Conservation (phyloP, 2,888 invertebrate species). For the Mimachlamys varia region DNA sequence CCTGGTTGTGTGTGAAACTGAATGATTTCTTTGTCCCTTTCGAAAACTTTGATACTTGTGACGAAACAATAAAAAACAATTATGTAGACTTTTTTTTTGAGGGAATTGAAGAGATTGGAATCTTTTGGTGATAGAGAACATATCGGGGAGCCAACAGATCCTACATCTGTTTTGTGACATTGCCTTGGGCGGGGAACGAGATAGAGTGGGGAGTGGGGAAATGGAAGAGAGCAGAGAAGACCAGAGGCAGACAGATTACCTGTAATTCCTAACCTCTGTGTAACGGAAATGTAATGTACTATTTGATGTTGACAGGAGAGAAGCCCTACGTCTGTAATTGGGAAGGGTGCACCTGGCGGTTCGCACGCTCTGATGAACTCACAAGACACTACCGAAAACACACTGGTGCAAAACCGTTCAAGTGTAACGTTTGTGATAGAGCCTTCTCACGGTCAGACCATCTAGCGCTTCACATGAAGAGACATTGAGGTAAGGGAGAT, state of each 20-base stretch:
- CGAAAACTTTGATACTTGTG: neutral
- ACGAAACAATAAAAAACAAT: neutral
- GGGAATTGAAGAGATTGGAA: neutral
- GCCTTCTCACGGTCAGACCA: slow-evolving; percentile 87
- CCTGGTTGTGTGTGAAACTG: too few species aligned
- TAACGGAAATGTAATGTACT: slow-evolving; percentile 10
- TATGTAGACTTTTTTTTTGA: neutral
- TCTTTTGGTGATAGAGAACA: neutral
- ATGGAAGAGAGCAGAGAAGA: neutral
- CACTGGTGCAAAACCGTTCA: slow-evolving; percentile 85
- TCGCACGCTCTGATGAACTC: slow-evolving; percentile 85
- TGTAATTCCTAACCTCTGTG: neutral
- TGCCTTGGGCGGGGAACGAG: neutral
- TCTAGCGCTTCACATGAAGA: slow-evolving; percentile 86
- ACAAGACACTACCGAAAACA: slow-evolving; percentile 84
- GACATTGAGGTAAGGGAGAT: slow-evolving; percentile 80
- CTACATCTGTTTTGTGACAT: neutral
- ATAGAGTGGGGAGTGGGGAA: neutral
- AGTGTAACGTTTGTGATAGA: slow-evolving; percentile 85
- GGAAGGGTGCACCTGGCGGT: slow-evolving; percentile 85
- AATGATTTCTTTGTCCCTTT: neutral
- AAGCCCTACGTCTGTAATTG: slow-evolving; percentile 84
- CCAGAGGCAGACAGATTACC: neutral
- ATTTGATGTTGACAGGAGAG: slow-evolving; percentile 58
- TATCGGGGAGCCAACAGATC: neutral